These are phyloP conservation scores for Erynnis tages DNA, from an alignment of 2,888 invertebrate species.

Conservation along the genomic window DNA sequence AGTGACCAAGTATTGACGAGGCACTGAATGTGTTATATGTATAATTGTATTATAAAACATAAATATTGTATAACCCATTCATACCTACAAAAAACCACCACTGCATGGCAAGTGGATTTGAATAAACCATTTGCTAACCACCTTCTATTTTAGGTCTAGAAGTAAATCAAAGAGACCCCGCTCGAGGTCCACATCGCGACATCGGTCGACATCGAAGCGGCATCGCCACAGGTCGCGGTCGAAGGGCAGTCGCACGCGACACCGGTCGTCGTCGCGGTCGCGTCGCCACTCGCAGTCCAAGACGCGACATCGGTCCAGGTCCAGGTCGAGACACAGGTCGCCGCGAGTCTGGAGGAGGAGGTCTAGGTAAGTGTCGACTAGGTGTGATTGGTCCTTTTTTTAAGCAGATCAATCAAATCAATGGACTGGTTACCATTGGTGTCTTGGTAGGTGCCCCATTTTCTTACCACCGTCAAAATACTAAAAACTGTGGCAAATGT, in stretches of 20 bases:
- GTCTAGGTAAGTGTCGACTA: slow-evolving; percentile 50
- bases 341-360: slow-evolving; percentile 61
- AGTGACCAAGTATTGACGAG: too few species aligned
- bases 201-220: slow-evolving; percentile 29
- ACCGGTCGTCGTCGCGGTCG: slow-evolving; percentile 45
- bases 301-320: slow-evolving; percentile 42
- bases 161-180: slow-evolving; percentile 55
- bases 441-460: too few species aligned
- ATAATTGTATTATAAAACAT: too few species aligned
- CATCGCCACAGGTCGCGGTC: slow-evolving; percentile 53
- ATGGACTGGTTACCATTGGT: too few species aligned
- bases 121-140: too few species aligned
- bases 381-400: neutral
- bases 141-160: slow-evolving; percentile 47
- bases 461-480: too few species aligned
- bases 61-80: too few species aligned
- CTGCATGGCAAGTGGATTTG: too few species aligned
- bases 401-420: neutral
- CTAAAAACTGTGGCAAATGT: too few species aligned
- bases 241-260: slow-evolving; percentile 45
- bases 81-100: too few species aligned
- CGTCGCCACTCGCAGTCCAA: slow-evolving; percentile 35
- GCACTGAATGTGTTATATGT: too few species aligned
- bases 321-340: slow-evolving; percentile 51
- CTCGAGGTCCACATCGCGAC: slow-evolving; percentile 46